These are phyloP conservation scores for Fragum fragum DNA, from an alignment of 2,888 invertebrate genomes.

Conservation along the genomic window DNA sequence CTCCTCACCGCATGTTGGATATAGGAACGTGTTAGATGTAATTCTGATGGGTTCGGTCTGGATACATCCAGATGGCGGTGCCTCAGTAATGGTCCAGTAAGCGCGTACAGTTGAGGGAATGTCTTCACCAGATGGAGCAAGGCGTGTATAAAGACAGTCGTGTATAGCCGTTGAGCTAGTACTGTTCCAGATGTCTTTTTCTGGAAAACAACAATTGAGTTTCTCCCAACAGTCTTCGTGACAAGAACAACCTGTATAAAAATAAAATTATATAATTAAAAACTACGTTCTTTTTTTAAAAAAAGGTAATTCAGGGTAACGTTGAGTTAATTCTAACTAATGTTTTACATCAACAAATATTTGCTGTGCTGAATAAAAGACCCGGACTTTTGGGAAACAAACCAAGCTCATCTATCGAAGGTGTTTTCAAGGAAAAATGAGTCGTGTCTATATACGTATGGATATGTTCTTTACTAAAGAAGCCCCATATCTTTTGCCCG, in stretches of 20 bases:
- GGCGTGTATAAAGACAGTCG: not conserved
- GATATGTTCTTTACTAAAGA: too few relatives aligned
- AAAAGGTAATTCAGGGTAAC: too few relatives aligned
- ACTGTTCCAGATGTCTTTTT: not conserved
- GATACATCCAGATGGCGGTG: not conserved
- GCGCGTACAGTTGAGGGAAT: not conserved
- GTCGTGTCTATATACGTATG: too few relatives aligned
- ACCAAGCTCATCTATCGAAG: too few relatives aligned
- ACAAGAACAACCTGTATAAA: not conserved
- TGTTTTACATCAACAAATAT: too few relatives aligned
- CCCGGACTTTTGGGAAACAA: too few relatives aligned
- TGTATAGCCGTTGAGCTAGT: not conserved
- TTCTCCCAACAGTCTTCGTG: not conserved
- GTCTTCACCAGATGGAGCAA: not conserved
- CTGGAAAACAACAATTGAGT: not conserved
- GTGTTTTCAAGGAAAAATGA: too few relatives aligned
- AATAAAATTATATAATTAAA: too few relatives aligned
- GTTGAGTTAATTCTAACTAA: too few relatives aligned
- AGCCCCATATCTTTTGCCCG: too few relatives aligned
- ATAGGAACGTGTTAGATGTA: not conserved
- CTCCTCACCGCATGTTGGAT: not conserved
- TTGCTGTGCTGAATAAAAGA: too few relatives aligned
- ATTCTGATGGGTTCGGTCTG: not conserved
- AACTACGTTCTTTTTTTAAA: too few relatives aligned
- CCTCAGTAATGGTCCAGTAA: not conserved